A percentile compares a stretch with the other conserved stretches of the same genome.
phyloP scores from a whole-genome alignment of 2,797 vertebrate species.

The Chrosomus eos region DNA sequence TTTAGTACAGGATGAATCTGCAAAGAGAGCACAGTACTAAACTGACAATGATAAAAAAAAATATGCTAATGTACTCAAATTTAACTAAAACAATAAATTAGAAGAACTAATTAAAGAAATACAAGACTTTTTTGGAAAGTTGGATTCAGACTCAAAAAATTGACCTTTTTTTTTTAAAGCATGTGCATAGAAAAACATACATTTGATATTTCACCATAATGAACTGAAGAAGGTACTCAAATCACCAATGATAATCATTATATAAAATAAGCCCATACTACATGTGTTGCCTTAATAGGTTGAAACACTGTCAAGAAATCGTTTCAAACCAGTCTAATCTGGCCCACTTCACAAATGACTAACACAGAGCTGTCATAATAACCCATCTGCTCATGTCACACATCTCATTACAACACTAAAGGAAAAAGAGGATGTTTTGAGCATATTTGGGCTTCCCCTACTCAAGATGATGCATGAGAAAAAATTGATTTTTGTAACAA shows the following conservation, averaged over 20 bases:
- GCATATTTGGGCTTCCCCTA: neutral
- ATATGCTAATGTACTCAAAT: neutral
- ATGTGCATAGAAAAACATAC: neutral
- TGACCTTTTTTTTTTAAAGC: neutral
- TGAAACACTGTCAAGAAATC: neutral
- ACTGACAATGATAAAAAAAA: neutral
- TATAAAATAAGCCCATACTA: neutral
- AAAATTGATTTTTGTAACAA: neutral
- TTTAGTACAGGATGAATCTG: neutral
- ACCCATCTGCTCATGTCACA: neutral
- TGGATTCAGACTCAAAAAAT: no score
- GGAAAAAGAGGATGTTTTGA: slow-evolving; percentile 16
- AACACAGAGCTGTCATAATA: slow-evolving; percentile 6
- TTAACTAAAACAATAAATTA: neutral
- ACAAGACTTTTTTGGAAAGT: no score
- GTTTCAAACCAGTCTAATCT: slow-evolving; percentile 8
- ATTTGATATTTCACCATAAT: neutral
- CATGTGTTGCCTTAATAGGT: neutral
- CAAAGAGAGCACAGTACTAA: neutral
- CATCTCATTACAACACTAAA: slow-evolving; percentile 15
- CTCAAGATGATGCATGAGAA: neutral
- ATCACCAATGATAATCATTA: neutral
- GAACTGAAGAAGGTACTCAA: neutral
- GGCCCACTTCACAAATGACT: neutral
- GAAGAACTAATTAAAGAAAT: no score